Conservation (phyloP, 1,140 invertebrate species). For the Bombus breviceps region DNA sequence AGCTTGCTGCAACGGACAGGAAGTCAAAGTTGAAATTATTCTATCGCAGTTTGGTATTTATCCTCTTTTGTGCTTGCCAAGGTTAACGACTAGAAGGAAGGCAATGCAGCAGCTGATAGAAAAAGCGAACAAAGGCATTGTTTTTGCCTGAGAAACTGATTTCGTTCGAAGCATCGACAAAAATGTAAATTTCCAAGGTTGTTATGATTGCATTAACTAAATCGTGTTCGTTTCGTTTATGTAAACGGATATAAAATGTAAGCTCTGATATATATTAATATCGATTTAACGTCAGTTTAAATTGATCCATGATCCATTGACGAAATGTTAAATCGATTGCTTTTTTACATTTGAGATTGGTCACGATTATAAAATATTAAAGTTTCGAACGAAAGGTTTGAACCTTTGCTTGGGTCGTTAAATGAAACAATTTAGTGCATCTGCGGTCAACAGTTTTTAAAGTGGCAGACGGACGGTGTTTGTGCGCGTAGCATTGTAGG, state of each 20-base stretch:
- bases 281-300: not conserved
- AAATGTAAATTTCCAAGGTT: conserved; percentile 40
- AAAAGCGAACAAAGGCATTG: conserved; percentile 54
- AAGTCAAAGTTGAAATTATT: conserved; percentile 17
- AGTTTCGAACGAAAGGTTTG: not conserved
- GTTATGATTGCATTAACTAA: conserved; percentile 37
- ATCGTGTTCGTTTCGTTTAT: not conserved
- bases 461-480: not conserved
- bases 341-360: not conserved
- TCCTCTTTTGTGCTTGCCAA: conserved; percentile 37
- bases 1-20: not conserved
- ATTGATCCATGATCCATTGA: too few relatives aligned
- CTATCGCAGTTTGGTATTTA: conserved; percentile 11
- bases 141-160: conserved; percentile 44
- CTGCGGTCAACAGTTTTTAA: conserved; percentile 1
- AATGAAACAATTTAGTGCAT: conserved; percentile 5
- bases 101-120: conserved; percentile 20
- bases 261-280: not conserved
- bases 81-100: conserved; percentile 27
- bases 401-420: not conserved
- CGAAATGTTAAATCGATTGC: too few relatives aligned
- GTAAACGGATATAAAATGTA: too few relatives aligned
- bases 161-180: conserved; percentile 31
- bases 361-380: not conserved
- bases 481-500: not conserved